Percentiles rank a stretch among this genome's conserved stretches.
phyloP scores from a whole-genome alignment of 1,140 invertebrate genomes.

The Papilio dardanus region DNA sequence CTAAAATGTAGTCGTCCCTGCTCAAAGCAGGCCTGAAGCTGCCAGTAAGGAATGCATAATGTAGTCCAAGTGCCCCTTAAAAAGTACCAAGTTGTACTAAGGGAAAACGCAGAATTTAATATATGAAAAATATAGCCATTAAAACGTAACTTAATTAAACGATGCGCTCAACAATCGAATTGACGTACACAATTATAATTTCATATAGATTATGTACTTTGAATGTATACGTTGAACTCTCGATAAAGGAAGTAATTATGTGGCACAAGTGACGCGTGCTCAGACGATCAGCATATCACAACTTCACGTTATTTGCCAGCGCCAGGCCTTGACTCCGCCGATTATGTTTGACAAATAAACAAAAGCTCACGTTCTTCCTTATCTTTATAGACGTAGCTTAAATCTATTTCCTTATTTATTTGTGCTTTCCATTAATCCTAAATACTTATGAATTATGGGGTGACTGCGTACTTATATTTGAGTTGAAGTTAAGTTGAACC shows the following conservation, averaged over 20 bases:
- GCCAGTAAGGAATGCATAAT: no score
- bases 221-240: constrained; percentile 21
- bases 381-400: not conserved
- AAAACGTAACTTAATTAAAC: not conserved
- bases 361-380: not conserved
- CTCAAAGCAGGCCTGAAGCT: no score
- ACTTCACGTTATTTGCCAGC: constrained; percentile 1
- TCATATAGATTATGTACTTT: constrained; percentile 11
- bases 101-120: no score
- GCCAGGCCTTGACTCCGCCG: not conserved
- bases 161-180: not conserved
- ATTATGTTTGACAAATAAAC: not conserved
- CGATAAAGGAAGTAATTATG: constrained; percentile 34
- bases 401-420: not conserved
- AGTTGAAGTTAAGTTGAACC: not conserved
- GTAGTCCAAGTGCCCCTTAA: no score
- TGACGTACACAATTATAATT: not conserved
- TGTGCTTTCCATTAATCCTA: no score
- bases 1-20: no score
- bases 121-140: not conserved
- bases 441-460: no score
- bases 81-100: no score
- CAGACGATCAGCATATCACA: not conserved
- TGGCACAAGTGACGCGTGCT: constrained; percentile 33
- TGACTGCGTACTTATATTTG: no score